A percentile compares a stretch with the other conserved stretches of the same genome.
Evolutionary conservation across 2,888 invertebrate species (phyloP).

Genomic region (Bhutanitis thaidina): DNA sequence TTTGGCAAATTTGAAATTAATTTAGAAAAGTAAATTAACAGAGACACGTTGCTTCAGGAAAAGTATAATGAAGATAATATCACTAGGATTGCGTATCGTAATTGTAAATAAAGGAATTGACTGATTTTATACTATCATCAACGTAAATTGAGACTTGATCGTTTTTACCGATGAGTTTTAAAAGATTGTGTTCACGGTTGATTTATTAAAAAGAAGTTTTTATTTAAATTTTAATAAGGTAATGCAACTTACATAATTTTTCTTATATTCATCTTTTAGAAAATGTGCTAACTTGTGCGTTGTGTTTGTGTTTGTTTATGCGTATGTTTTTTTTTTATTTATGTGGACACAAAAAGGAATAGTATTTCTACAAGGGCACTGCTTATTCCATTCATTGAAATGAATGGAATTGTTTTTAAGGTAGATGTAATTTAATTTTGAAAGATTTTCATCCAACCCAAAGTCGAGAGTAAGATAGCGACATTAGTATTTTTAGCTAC

Average conservation of each 20-base stretch:
- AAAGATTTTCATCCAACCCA: no score
- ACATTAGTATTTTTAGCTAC: slow-evolving; percentile 9
- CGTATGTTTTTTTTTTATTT: no score
- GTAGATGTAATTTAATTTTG: no score
- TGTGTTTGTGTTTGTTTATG: no score
- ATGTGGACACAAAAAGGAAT: no score
- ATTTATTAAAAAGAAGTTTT: slow-evolving; percentile 19
- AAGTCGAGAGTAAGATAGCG: not conserved
- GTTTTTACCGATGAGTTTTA: slow-evolving; percentile 15
- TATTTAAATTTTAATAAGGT: slow-evolving; percentile 19
- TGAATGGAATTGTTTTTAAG: no score
- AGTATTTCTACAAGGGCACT: no score
- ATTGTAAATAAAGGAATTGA: slow-evolving; percentile 4
- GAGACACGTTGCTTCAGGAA: not conserved
- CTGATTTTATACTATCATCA: slow-evolving; percentile 14
- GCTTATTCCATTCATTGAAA: no score
- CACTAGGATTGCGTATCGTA: not conserved
- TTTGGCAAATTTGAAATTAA: no score
- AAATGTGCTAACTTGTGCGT: no score
- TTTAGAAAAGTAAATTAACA: not conserved
- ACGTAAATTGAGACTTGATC: slow-evolving; percentile 13
- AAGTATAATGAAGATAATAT: not conserved
- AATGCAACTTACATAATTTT: no score
- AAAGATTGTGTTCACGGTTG: slow-evolving; percentile 15
- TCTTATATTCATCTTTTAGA: no score